Conservation (phyloP, 1,140 invertebrate species). For the Acromyrmex heyeri region DNA sequence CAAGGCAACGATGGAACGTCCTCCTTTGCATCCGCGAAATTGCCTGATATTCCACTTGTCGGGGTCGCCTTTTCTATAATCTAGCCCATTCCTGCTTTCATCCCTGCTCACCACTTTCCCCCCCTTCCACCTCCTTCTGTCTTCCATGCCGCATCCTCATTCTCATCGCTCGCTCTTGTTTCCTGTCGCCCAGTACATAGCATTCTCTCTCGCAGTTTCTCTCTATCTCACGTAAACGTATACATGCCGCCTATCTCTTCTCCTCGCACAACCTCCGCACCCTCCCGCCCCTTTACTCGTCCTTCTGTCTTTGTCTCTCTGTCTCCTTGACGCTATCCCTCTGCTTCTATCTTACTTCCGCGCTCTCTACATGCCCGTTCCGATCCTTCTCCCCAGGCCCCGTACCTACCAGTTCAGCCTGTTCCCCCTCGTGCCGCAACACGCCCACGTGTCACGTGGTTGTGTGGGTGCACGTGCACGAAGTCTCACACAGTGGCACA, state of each 20-base stretch:
- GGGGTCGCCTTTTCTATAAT: slow-evolving; percentile 39
- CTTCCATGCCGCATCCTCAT: slow-evolving; percentile 49
- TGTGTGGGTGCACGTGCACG: slow-evolving; percentile 43
- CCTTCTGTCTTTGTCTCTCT: slow-evolving; percentile 32
- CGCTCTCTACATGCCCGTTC: slow-evolving; percentile 26
- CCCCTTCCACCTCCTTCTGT: slow-evolving; percentile 31
- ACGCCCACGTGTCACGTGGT: slow-evolving; percentile 68
- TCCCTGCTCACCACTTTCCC: slow-evolving; percentile 12
- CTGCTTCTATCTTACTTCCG: slow-evolving; percentile 47
- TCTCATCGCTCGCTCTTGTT: slow-evolving; percentile 65
- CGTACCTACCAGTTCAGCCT: slow-evolving; percentile 43
- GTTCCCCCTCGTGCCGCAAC: slow-evolving; percentile 50
- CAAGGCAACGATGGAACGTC: neutral
- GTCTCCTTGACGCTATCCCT: neutral
- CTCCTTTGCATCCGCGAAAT: neutral
- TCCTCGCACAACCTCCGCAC: neutral
- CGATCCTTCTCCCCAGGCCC: slow-evolving; percentile 21
- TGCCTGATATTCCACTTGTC: slow-evolving; percentile 38
- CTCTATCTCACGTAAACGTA: slow-evolving; percentile 59
- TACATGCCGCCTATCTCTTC: slow-evolving; percentile 51
- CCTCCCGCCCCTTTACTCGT: slow-evolving; percentile 25
- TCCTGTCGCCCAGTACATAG: slow-evolving; percentile 50
- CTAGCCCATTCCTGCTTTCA: slow-evolving; percentile 19
- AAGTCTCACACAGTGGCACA: slow-evolving; percentile 47
- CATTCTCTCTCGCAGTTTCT: slow-evolving; percentile 62